Evolutionary conservation across 2,888 invertebrate species (phyloP).

Genomic region (Amphipyra tragopoginis): DNA sequence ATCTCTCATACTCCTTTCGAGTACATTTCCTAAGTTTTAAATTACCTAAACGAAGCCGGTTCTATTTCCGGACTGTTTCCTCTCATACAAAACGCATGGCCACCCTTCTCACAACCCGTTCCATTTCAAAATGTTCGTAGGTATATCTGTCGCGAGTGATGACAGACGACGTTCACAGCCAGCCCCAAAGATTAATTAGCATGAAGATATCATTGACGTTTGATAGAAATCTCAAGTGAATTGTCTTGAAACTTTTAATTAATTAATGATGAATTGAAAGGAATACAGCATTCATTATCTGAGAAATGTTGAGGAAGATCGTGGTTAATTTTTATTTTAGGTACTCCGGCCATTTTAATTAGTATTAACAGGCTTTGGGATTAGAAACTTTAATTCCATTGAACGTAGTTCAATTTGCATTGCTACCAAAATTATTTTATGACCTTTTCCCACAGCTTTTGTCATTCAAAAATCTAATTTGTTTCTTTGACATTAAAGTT

Average conservation of each 20-base stretch:
- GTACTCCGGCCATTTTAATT: no score
- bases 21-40: no score
- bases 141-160: conserved; percentile 84
- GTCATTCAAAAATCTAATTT: no score
- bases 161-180: conserved; percentile 85
- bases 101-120: conserved; percentile 58
- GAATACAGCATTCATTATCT: neutral
- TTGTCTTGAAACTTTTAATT: conserved; percentile 27
- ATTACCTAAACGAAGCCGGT: neutral
- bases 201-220: conserved; percentile 66
- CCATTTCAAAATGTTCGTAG: conserved; percentile 80
- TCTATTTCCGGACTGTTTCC: neutral
- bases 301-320: no score
- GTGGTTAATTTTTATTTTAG: no score
- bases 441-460: no score
- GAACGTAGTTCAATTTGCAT: no score
- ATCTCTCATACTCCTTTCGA: no score
- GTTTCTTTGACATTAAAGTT: no score
- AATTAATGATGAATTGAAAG: conserved; percentile 2
- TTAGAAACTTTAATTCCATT: no score
- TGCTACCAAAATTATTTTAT: no score
- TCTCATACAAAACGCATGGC: neutral
- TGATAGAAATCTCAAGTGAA: conserved; percentile 40
- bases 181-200: conserved; percentile 53
- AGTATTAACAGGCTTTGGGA: no score